Evolutionary conservation across 1,140 invertebrate genomes (phyloP), one percentile per base, ranked within the genome.

Genomic region (Chironomus striatipennis): DNA sequence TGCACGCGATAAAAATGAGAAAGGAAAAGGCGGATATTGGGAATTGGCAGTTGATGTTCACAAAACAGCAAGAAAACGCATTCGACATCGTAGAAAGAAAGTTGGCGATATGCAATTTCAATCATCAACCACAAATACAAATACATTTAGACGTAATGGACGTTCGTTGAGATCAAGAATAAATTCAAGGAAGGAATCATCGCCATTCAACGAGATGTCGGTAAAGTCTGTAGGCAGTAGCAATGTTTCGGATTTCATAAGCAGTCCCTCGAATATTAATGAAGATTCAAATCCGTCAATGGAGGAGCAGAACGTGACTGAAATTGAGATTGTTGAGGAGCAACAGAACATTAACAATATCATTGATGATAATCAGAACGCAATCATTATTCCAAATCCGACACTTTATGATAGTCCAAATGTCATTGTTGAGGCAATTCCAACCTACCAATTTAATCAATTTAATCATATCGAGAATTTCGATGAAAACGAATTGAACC

Each of bases 1-100:
- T 10, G 76, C 81, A 24, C 78, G 79, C 9, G 82, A 80, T 43
- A 79, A 80, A 8, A 79, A 81, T 42, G 80, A 82, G 24, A 82
- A 80, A 42, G 81, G 81, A 0, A 82, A 82, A 75, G 81, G 81
- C 15, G 81, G 81, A 7, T 82, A 81, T 72, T 82, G 81, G 81
- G 80, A 82, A 73, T 73, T 82, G 21, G 80, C 79, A 5, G 76
- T 82, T 2, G 81, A 82, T 75, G 78, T 77, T 9, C 80, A 79
- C 43, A 82, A 82, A 75, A 79, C 78, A 74, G 79, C 81, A 21
- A 77, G 77, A 43, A 82, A 82, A 70, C 78, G 81, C 7, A 79
- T 82, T 34, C 76, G 81, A 1, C 82, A 82, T 74, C 78, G 81
- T 75, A 17, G 65, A 20, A 70, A 70, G 65, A 70, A 18, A 15